Evolutionary conservation across 1,140 invertebrate species (phyloP).

Genomic region (Drosophila equinoxialis): DNA sequence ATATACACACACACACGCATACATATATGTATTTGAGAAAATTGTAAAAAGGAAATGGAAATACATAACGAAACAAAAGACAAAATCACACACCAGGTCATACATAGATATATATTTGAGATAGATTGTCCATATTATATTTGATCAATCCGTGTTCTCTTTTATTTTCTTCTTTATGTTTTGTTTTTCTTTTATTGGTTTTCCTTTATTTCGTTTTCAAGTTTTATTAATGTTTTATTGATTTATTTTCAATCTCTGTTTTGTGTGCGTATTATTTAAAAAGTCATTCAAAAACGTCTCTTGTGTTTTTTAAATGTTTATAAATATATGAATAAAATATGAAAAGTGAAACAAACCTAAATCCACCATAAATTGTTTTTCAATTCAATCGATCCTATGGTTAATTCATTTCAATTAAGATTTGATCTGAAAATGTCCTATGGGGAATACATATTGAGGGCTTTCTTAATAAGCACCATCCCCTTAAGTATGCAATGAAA

Average conservation of each 20-base stretch:
- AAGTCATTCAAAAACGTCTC: no score
- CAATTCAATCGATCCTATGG: no score
- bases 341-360: not conserved
- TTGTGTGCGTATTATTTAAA: no score
- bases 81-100: not conserved
- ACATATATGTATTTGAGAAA: not conserved
- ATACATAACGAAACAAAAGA: constrained; percentile 9
- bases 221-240: not conserved
- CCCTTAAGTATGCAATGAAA: no score
- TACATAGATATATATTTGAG: not conserved
- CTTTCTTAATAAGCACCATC: no score
- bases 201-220: not conserved
- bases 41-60: constrained; percentile 7
- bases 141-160: constrained; percentile 3
- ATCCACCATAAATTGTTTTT: no score
- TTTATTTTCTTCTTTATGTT: not conserved
- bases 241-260: no score
- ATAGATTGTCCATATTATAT: not conserved
- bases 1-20: not conserved
- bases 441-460: no score
- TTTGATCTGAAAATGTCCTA: no score
- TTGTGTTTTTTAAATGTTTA: constrained; percentile 1
- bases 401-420: no score
- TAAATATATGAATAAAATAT: not conserved
- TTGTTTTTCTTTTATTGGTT: not conserved